These are phyloP conservation scores for Pluvianellus socialis DNA, from an alignment of 2,113 vertebrate species.

Conservation along the genomic window DNA sequence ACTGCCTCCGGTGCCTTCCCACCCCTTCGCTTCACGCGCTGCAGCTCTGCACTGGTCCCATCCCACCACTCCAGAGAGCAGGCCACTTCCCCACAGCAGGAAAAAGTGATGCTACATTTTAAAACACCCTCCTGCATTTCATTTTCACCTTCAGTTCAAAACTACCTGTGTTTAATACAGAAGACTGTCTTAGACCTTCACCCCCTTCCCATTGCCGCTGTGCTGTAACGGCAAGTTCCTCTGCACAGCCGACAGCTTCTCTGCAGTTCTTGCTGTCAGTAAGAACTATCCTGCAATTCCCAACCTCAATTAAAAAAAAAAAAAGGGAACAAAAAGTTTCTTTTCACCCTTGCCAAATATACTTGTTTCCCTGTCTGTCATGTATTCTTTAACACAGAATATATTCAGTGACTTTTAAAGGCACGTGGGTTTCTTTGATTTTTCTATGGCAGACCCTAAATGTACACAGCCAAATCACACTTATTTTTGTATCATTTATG, in stretches of 20 bases:
- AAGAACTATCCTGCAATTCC: background rate
- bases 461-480: background rate
- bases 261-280: background rate
- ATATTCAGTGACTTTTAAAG: background rate
- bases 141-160: background rate
- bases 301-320: background rate
- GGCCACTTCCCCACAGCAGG: background rate
- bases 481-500: background rate
- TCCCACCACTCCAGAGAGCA: background rate
- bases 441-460: background rate
- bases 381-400: background rate
- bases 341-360: background rate
- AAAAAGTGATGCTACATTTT: background rate
- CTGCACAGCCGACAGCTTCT: background rate
- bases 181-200: background rate
- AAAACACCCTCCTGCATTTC: background rate
- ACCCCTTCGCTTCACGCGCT: fast-evolving
- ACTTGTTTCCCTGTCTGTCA: background rate
- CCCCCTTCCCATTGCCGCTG: fast-evolving
- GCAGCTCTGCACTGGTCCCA: background rate
- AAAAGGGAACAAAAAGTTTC: background rate
- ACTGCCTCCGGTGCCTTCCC: fast-evolving
- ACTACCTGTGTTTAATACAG: background rate
- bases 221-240: background rate
- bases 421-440: background rate